Evolutionary conservation across 2,113 vertebrate species (phyloP), one percentile per base, ranked within the genome.

Genomic region (Ptychochromis oligacanthus): DNA sequence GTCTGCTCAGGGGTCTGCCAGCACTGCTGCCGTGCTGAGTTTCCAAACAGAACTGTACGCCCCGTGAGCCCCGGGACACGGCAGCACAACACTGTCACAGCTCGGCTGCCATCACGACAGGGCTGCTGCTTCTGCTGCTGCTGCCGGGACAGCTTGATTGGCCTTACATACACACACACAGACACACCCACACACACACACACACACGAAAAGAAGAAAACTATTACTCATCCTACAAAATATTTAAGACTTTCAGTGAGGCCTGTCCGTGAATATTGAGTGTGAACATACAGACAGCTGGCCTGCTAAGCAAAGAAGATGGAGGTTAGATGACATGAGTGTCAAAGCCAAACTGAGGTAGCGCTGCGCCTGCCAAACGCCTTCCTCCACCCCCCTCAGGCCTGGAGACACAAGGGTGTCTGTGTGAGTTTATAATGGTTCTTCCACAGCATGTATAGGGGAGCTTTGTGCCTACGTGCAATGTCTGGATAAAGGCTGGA

Each of bases 401-500:
- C 70, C 55, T 34, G 81, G 28, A 86, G 57, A 94, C 93, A 94
- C 91, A 87, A 87, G 82, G 89, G 52, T 77, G 77, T 88, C 88
- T 95, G 92, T 95, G 88, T 86, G 89, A 57, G 65, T 60, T 72
- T 56, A 91, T 54, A 93, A 92, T 87, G 92, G 81, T 84, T 78
- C 88, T 77, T 85, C 88, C 81, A 86, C 86, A 90, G 80, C 77
- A 80, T 90, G 81, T 89, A 89, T 81, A 91, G 92, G 89, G 80
- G 83, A 77, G 88, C 84, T 79, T 86, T 86, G 91, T 91, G 87
- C 80, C 83, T 84, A 81, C 74, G 80, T 79, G 89, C 86, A 83
- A 14, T 24, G 82, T 86, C 80, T 76, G 14, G 4, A 55, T 70
- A 85, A 79, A 84, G 59, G 49, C 7, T 54, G 56, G 46, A 55